Percentiles rank a stretch among this genome's conserved stretches.
These are phyloP conservation scores for Synergus umbraculus DNA, from an alignment of 2,888 invertebrate genomes.

Conservation along the genomic window DNA sequence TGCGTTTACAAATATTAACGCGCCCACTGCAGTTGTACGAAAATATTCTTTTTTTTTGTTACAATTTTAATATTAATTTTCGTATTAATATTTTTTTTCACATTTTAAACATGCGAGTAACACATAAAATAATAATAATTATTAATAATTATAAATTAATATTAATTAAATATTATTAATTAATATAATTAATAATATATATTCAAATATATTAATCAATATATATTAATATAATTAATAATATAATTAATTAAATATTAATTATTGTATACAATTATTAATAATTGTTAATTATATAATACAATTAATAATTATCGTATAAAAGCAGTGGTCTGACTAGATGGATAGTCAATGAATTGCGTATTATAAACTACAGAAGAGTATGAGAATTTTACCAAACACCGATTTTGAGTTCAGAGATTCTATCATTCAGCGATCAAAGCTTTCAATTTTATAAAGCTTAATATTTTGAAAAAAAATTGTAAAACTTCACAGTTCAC, in stretches of 20 bases:
- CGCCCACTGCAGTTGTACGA: slow-evolving; percentile 4
- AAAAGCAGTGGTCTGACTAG: slow-evolving; percentile 36
- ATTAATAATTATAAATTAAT: too few relatives aligned
- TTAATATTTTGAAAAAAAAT: too few relatives aligned
- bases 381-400: not conserved
- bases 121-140: too few relatives aligned
- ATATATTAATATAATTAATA: too few relatives aligned
- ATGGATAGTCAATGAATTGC: slow-evolving; percentile 38
- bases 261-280: too few relatives aligned
- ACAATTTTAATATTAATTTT: not conserved
- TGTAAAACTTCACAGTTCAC: not conserved
- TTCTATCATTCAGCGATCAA: not conserved
- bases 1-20: not conserved
- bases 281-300: too few relatives aligned
- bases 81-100: not conserved
- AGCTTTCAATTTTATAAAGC: not conserved
- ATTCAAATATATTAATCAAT: too few relatives aligned
- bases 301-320: not conserved
- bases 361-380: not conserved
- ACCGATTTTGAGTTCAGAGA: slow-evolving; percentile 17
- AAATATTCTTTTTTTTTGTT: not conserved
- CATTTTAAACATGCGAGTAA: not conserved
- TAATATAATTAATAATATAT: too few relatives aligned
- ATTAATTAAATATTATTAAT: too few relatives aligned
- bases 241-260: too few relatives aligned